Base-by-base conservation (phyloP, 1,140 invertebrate species). In the Anastrepha ludens region DNA sequence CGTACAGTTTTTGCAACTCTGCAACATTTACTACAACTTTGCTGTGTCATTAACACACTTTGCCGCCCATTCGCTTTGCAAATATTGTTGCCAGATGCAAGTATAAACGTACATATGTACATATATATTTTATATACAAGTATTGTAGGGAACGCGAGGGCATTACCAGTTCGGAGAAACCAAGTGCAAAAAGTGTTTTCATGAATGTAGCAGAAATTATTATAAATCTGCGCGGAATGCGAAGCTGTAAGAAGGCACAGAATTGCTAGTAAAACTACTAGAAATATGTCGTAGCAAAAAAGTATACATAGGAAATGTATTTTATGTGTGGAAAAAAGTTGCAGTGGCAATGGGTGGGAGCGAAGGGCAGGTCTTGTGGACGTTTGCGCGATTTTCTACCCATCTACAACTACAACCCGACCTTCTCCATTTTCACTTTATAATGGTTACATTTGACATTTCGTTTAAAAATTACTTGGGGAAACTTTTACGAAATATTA, bases 1-100 rank as follows among this genome's bases (percentile, higher is more conserved):
- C n/a, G 60, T 13, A 17, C n/a, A 62, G n/a, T 81, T 55, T 74
- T 81, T 81, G 74, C 74, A 81, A 81, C 20, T n/a, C 74, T n/a
- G 74, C 20, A 81, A 58, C 50, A 47, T 81, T 50, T 50, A 55
- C 74, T 55, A 81, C 74, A 50, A 81, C 74, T 81, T 81, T 81
- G 44, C 74, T 55, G 74, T 81, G 74, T 50, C 74, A 81, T 81
- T 81, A 81, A 50, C 74, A 81, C 74, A 81, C 74, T 81, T 81
- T 81, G 55, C 74, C 74, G 47, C 74, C 74, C 74, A 81, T 81
- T 81, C 47, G 44, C 74, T 81, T 47, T 20, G 74, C 47, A 55
- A 50, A 81, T 55, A 55, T 55, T 81, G 47, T 81, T 81, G 74
- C 74, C 74, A 81, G 44, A 55, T 20, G 74, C 8, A 55, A 55